These are phyloP conservation scores for Urechis unicinctus DNA, from an alignment of 2,888 invertebrate genomes.

Conservation along the genomic window DNA sequence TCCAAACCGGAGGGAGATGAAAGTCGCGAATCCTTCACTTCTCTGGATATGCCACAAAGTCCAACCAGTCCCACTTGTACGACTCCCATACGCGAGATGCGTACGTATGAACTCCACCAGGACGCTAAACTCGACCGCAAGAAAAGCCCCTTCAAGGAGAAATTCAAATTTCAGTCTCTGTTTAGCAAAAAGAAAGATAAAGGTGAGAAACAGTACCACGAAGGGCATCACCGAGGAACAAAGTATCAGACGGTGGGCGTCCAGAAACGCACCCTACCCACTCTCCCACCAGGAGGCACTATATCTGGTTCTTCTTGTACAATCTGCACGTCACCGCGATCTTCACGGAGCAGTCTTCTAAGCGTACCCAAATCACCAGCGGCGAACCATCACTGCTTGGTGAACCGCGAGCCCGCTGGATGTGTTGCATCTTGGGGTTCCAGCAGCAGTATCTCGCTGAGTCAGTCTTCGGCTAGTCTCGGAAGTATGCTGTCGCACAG, in stretches of 20 bases:
- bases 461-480: neutral
- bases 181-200: constrained; percentile 1
- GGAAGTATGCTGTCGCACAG: neutral
- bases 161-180: constrained; percentile 12
- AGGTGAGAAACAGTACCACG: neutral
- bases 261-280: neutral
- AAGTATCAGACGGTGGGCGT: neutral
- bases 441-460: neutral
- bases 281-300: neutral
- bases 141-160: constrained; percentile 9
- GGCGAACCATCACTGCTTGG: neutral
- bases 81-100: neutral
- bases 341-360: neutral
- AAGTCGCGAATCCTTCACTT: constrained; percentile 1
- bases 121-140: neutral
- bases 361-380: neutral
- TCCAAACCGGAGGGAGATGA: neutral
- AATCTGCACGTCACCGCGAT: constrained; percentile 1
- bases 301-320: neutral
- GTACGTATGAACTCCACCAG: neutral
- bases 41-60: too few relatives aligned
- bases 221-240: neutral
- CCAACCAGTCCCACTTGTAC: neutral
- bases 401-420: neutral
- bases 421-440: neutral